Base-by-base conservation (phyloP, 2,888 invertebrate species). In the Tuta absoluta region DNA sequence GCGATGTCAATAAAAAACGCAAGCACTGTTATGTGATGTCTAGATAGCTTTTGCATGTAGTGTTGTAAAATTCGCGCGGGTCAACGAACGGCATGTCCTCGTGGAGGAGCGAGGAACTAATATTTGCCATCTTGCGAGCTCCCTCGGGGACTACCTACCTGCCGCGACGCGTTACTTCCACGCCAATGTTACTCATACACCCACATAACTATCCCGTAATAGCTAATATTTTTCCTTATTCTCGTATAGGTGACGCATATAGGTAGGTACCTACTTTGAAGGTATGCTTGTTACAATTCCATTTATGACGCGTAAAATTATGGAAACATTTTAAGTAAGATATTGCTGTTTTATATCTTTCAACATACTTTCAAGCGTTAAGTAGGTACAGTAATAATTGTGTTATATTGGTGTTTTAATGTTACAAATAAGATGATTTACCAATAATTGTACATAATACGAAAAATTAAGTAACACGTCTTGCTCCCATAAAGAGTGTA, bases 41-140 rank as follows among this genome's bases (percentile, higher is more conserved):
- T 80, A 78, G 77, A 81, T 81, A 80, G 74, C 74, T 77, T 78
- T 75, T 72, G 74, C 74, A 75, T 75, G 68, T 75, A 74, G 74
- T 75, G 78, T 72, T 79, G 83, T 78, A 81, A 87, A 89, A 85
- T 86, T 86, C 78, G 78, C 79, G 70, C 83, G 80, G 87, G 87
- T 89, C 89, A 86, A 82, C 80, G 89, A 88, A 86, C 90, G 80
- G 82, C 74, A 77, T 81, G 80, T 80, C 79, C 56, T 56, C 56
- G 79, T 80, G 84, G 79, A 79, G 78, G 81, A 82, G 21, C 51
- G 28, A 82, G 81, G 83, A 85, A 86, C 86, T 86, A 88, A 88
- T 89, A 90, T 90, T 91, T 88, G 82, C 84, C 76, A 82, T 84
- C 82, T 83, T 85, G 84, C 82, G 82, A 79, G 81, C 85, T 87